phyloP scores from a whole-genome alignment of 1,140 invertebrate genomes.

The Andrena cerasifolii region DNA sequence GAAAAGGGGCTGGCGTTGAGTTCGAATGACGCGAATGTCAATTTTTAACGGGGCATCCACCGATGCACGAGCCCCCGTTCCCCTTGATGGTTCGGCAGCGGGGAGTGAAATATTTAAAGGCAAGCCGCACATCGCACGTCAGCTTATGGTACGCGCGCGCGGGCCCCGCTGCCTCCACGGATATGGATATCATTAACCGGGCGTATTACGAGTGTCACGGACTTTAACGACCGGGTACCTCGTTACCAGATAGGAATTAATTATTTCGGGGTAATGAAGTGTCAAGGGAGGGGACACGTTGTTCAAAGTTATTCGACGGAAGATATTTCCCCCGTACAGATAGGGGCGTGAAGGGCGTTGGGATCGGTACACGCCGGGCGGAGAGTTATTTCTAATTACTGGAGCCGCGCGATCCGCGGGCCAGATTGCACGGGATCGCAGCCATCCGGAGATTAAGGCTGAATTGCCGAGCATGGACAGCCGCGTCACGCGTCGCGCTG shows the following conservation, averaged over 20 bases:
- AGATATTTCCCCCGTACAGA: slow-evolving; percentile 51
- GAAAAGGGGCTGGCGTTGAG: not conserved
- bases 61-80: not conserved
- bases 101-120: slow-evolving; percentile 61
- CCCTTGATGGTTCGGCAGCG: slow-evolving; percentile 1
- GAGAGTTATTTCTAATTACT: slow-evolving; percentile 57
- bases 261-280: slow-evolving; percentile 68
- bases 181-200: slow-evolving; percentile 66
- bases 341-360: too few species aligned
- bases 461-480: slow-evolving; percentile 14
- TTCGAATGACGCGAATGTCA: slow-evolving; percentile 23
- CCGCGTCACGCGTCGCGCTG: slow-evolving; percentile 16
- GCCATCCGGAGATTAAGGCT: slow-evolving; percentile 5
- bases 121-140: slow-evolving; percentile 59
- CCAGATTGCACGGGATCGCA: slow-evolving; percentile 33
- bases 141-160: slow-evolving; percentile 55
- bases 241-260: slow-evolving; percentile 67
- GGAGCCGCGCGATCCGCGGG: slow-evolving; percentile 18
- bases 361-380: slow-evolving; percentile 24
- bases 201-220: slow-evolving; percentile 64
- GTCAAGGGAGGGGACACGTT: slow-evolving; percentile 62
- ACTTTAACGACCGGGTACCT: slow-evolving; percentile 65
- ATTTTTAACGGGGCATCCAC: slow-evolving; percentile 45
- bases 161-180: slow-evolving; percentile 16
- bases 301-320: slow-evolving; percentile 63